Conservation (phyloP, 2,113 vertebrate species). For the Chroicocephalus ridibundus region DNA sequence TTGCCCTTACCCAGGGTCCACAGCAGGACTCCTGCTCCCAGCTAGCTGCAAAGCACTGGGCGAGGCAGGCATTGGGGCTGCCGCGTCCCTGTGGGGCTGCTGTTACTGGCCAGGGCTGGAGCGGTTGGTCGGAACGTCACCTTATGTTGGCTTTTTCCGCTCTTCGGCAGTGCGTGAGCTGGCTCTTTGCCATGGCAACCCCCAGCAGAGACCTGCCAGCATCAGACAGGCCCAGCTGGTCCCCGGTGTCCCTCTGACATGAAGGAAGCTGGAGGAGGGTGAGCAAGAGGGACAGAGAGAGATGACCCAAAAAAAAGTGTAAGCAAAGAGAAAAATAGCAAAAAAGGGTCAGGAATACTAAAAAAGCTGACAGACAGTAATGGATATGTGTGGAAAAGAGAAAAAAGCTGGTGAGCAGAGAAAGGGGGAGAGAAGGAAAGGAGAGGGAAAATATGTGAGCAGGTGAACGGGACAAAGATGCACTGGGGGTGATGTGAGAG, state of each 20-base stretch:
- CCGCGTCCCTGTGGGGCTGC: fast-evolving
- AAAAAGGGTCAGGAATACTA: background rate
- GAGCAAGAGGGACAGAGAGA: background rate
- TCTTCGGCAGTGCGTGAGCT: background rate
- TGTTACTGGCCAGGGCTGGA: background rate
- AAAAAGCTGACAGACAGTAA: background rate
- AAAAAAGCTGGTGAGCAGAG: background rate
- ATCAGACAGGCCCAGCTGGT: background rate
- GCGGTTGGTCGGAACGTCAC: fast-evolving
- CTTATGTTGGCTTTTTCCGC: background rate
- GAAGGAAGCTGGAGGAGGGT: background rate
- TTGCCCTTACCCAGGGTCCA: background rate
- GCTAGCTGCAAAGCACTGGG: background rate
- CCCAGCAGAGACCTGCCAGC: background rate
- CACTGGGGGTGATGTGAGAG: background rate
- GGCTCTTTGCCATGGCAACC: background rate
- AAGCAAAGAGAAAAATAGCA: background rate
- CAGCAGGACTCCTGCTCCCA: background rate
- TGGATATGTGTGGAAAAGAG: background rate
- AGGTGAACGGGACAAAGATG: background rate
- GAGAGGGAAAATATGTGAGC: background rate
- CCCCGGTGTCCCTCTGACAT: background rate
- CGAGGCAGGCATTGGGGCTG: fast-evolving
- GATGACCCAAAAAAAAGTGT: background rate
- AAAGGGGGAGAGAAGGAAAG: background rate